These are phyloP conservation scores for Megatriorchis doriae DNA, from an alignment of 2,113 vertebrate genomes.

Conservation along the genomic window DNA sequence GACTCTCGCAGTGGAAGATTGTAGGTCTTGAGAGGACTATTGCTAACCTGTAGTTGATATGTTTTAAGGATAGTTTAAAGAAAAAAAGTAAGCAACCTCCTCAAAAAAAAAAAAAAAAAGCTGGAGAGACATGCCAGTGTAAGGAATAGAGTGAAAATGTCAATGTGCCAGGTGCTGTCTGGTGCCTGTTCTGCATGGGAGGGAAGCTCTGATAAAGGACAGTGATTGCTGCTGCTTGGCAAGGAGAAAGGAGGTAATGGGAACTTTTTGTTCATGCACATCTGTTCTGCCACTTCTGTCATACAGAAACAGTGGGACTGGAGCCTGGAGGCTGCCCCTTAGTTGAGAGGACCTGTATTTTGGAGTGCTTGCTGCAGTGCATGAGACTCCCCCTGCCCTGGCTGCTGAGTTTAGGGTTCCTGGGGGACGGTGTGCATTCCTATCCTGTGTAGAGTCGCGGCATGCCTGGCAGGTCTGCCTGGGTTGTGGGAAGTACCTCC, in stretches of 20 bases:
- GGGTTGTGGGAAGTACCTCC: neutral
- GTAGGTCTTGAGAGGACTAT: neutral
- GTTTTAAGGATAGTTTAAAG: neutral
- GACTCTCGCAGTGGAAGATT: neutral
- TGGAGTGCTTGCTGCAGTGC: neutral
- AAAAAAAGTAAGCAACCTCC: neutral
- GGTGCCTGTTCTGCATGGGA: neutral
- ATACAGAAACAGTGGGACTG: fast-evolving
- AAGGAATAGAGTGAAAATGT: neutral
- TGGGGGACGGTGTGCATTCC: fast-evolving
- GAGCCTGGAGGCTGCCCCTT: neutral
- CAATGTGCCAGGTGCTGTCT: neutral
- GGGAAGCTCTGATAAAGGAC: neutral
- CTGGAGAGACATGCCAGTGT: neutral
- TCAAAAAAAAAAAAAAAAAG: neutral
- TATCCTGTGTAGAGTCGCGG: fast-evolving
- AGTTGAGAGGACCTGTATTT: neutral
- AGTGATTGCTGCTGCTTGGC: neutral
- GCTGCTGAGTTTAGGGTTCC: neutral
- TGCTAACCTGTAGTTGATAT: neutral
- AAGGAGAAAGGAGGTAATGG: neutral
- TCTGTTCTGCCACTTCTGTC: neutral
- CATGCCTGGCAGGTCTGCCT: neutral
- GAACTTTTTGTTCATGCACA: neutral
- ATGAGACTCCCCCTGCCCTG: neutral